Base-by-base conservation (phyloP, 30 jellyfish, hydroid and myxozoan species). In the Hydractinia echinata region DNA sequence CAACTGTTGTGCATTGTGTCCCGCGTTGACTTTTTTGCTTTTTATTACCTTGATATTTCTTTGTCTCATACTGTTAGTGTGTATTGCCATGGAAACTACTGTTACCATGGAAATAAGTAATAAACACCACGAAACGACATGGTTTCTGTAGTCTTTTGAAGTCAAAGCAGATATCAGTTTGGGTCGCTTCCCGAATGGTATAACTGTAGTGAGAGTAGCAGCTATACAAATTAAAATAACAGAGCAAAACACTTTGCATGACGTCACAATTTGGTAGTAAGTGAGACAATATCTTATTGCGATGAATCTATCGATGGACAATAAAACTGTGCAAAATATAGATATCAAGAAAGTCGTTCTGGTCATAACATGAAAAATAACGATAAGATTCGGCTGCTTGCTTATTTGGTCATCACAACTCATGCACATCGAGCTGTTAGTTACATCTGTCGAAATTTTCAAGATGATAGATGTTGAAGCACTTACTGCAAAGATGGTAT, bases 221-320 rank as follows among this genome's bases (percentile, higher is more conserved):
- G 39, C 39, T 13, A 64, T 44, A 44, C 74, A 64, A 6, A 64
- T 64, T 44, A 7, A 64, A 64, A 64, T 13, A 13, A 64, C 19
- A 44, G 74, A 64, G 74, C 74, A 64, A 64, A 64, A 44, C 6
- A 64, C 10, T 13, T 13, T 64, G 39, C 8, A 51, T 13, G 39
- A n/a, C 51, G 74, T n/a, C 4, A 64, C 74, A 51, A 6, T 64
- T 6, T 64, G 18, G 18, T n/a, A 13, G 18, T 64, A 64, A 7
- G 10, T 1, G 1, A 64, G 18, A 51, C 51, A 51, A 13, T 64
- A 64, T 64, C 6, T 64, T 9, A 13, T 64, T n/a, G 74, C 74
- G 74, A 64, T 64, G 74, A 6, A 64, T 64, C 74, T 44, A 13
- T 64, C 74, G 51, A 64, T 51, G 39, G 74, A 64, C 9, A 64